phyloP scores from a whole-genome alignment of 2,888 invertebrate species.

The Orchesella flavescens region DNA sequence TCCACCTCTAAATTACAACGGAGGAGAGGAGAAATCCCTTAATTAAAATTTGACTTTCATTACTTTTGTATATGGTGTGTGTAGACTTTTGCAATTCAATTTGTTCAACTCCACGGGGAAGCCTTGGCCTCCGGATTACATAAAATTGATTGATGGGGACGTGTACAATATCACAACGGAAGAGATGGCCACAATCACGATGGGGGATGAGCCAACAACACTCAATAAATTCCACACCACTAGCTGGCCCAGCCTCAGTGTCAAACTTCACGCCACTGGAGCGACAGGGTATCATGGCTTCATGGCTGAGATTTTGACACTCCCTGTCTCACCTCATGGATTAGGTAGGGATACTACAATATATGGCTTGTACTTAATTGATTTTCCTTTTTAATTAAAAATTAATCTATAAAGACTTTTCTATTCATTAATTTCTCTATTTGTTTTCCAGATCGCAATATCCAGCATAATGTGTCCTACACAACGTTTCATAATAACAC shows the following conservation, averaged over 20 bases:
- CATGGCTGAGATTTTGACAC: slow-evolving; percentile 95
- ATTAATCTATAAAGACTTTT: slow-evolving; percentile 75
- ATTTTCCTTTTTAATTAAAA: slow-evolving; percentile 2
- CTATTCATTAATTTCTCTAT: background rate
- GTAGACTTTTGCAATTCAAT: slow-evolving; percentile 89
- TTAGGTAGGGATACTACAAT: slow-evolving; percentile 83
- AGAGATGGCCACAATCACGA: slow-evolving; percentile 76
- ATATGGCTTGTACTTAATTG: background rate
- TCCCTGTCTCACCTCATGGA: slow-evolving; percentile 93
- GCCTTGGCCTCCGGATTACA: slow-evolving; percentile 87
- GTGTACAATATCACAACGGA: slow-evolving; percentile 89
- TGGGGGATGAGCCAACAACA: slow-evolving; percentile 70
- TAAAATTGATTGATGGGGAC: slow-evolving; percentile 93
- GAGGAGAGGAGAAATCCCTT: background rate
- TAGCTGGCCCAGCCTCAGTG: slow-evolving; percentile 85
- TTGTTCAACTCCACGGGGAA: slow-evolving; percentile 89
- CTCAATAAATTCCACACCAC: slow-evolving; percentile 83
- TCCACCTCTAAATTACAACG: background rate
- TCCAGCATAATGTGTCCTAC: slow-evolving; percentile 90
- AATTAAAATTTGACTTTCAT: background rate
- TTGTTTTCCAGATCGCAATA: slow-evolving; percentile 84
- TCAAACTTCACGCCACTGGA: slow-evolving; percentile 94
- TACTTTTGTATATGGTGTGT: slow-evolving; percentile 20
- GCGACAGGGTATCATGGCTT: slow-evolving; percentile 96
- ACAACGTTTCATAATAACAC: slow-evolving; percentile 86